Evolutionary conservation across 2,113 vertebrate species (phyloP).

Genomic region (Mus spicilegus): DNA sequence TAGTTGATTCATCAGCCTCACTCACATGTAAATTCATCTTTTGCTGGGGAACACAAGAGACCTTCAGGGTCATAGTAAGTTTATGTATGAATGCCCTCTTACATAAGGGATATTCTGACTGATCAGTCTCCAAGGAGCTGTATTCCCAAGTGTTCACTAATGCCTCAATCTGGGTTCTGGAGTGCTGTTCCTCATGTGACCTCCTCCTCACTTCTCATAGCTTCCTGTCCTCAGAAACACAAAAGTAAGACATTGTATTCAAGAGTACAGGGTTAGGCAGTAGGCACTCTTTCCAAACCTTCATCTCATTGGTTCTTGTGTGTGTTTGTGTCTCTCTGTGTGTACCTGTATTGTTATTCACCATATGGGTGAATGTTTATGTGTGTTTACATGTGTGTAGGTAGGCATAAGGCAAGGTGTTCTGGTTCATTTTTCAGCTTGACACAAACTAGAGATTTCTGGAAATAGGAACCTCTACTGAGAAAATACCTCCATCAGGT

Average conservation of each 20-base stretch:
- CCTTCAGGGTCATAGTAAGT: background rate
- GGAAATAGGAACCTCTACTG: background rate
- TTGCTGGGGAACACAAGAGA: background rate
- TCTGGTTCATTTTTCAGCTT: background rate
- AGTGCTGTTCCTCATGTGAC: background rate
- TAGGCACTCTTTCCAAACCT: background rate
- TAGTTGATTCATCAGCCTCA: background rate
- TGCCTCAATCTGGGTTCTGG: background rate
- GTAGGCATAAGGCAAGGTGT: background rate
- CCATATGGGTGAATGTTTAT: background rate
- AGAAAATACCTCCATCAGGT: background rate
- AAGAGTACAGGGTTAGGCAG: background rate
- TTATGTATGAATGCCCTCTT: background rate
- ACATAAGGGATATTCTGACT: background rate
- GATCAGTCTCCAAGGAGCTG: background rate
- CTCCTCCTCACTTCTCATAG: background rate
- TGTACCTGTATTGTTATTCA: too few relatives aligned
- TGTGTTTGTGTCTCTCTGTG: background rate
- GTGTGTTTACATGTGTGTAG: background rate
- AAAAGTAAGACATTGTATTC: background rate
- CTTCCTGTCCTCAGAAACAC: background rate
- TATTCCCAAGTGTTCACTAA: background rate
- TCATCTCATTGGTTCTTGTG: background rate
- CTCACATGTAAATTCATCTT: background rate
- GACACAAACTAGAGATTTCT: background rate